Conservation (phyloP, 2,797 vertebrate species). For the Enteromius anoplus region DNA sequence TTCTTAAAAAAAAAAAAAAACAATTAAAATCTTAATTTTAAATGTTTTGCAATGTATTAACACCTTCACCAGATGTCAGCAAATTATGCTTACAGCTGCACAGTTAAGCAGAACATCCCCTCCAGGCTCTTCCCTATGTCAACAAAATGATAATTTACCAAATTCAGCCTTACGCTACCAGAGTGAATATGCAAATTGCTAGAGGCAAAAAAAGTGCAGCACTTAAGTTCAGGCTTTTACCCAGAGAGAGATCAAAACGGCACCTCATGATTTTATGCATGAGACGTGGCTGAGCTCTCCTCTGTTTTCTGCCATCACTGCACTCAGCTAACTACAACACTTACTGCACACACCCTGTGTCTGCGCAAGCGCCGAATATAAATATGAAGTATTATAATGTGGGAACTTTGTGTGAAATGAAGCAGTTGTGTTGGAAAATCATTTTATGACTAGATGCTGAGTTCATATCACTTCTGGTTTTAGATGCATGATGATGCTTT, state of each 20-base stretch:
- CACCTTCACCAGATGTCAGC: neutral
- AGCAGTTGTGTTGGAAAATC: neutral
- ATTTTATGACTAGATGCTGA: neutral
- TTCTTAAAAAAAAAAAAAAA: neutral
- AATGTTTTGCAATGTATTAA: neutral
- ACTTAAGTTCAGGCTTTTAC: slow-evolving; percentile 66
- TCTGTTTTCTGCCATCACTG: slow-evolving; percentile 23
- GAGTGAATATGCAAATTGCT: slow-evolving; percentile 25
- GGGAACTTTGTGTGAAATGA: neutral
- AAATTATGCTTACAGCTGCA: neutral
- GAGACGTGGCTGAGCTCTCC: slow-evolving; percentile 42
- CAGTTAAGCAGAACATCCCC: neutral
- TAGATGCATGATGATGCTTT: neutral
- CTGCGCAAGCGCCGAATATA: neutral
- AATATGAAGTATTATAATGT: slow-evolving; percentile 4
- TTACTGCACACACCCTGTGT: neutral
- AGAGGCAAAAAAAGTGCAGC: neutral
- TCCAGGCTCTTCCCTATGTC: neutral
- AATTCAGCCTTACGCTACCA: neutral
- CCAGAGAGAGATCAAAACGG: slow-evolving; percentile 69
- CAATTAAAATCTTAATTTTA: neutral
- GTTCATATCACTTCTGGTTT: neutral
- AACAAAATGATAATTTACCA: slow-evolving; percentile 17
- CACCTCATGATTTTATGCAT: slow-evolving; percentile 77
- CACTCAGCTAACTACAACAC: slow-evolving; percentile 19